Evolutionary conservation across 2,888 invertebrate species (phyloP).

Genomic region (Drosophila aldrichi): DNA sequence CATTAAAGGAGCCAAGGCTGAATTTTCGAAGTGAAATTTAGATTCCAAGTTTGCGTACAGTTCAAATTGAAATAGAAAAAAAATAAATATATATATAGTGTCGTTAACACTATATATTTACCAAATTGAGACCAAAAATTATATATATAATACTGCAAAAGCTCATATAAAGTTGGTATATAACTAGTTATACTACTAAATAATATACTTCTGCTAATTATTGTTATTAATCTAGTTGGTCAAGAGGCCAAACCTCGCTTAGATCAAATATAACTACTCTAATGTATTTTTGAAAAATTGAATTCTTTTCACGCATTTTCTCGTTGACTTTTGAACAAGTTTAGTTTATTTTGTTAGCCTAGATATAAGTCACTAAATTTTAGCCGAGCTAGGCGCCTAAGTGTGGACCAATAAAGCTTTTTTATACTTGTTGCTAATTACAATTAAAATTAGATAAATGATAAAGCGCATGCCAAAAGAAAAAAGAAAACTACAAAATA

Average conservation of each 20-base stretch:
- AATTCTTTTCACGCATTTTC: conserved; percentile 41
- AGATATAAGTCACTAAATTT: conserved; percentile 24
- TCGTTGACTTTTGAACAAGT: conserved; percentile 15
- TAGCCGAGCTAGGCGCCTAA: conserved; percentile 12
- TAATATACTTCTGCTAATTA: conserved; percentile 1
- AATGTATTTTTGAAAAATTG: conserved; percentile 34
- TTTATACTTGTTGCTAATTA: conserved; percentile 70
- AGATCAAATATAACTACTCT: conserved; percentile 4
- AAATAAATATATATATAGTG: conserved; percentile 1
- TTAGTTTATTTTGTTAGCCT: conserved; percentile 8
- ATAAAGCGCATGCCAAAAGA: conserved; percentile 27
- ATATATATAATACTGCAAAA: conserved; percentile 28
- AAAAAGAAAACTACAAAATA: conserved; percentile 7
- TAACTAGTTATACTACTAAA: conserved; percentile 7
- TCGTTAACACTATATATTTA: conserved; percentile 23
- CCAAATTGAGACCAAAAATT: conserved; percentile 76
- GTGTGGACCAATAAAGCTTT: conserved; percentile 50
- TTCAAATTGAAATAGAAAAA: conserved; percentile 17
- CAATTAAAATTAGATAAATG: conserved; percentile 25
- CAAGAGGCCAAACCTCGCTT: conserved; percentile 36
- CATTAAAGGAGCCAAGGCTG: conserved; percentile 48
- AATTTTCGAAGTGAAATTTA: conserved; percentile 38
- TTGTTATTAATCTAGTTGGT: conserved; percentile 22
- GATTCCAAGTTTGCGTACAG: conserved; percentile 57
- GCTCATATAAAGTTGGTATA: conserved; percentile 7